These are phyloP conservation scores for Cyprinodon variegatus DNA, from an alignment of 2,113 vertebrate species.

Conservation along the genomic window DNA sequence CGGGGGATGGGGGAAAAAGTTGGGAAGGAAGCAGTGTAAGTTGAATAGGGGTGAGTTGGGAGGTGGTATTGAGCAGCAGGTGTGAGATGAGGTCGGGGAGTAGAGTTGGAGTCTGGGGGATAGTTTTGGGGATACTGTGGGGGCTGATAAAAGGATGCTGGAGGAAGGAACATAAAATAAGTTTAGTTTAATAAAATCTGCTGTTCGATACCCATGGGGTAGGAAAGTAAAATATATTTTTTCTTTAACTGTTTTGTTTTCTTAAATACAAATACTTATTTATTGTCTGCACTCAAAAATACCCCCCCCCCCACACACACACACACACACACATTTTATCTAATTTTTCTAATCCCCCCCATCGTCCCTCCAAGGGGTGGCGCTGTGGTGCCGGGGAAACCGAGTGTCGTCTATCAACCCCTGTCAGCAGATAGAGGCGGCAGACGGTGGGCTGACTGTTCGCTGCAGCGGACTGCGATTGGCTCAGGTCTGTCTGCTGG, in stretches of 20 bases:
- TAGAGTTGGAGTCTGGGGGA: neutral
- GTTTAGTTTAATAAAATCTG: neutral
- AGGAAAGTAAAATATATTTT: no score
- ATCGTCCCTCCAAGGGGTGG: neutral
- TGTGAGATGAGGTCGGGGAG: neutral
- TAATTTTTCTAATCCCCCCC: neutral
- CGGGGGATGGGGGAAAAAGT: neutral
- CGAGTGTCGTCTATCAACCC: neutral
- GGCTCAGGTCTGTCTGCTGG: conserved; percentile 21
- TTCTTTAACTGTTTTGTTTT: no score
- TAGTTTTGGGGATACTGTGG: neutral
- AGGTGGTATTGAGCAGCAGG: conserved; percentile 17
- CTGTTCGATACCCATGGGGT: no score
- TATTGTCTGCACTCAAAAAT: no score
- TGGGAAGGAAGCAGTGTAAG: conserved; percentile 11
- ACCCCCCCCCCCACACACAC: no score
- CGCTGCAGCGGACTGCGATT: conserved; percentile 27
- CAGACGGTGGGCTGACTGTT: neutral
- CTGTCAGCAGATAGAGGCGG: neutral
- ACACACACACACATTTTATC: no score
- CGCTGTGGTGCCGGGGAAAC: conserved; percentile 2
- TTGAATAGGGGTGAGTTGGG: conserved; percentile 7
- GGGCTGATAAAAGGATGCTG: conserved; percentile 45
- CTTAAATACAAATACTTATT: no score
- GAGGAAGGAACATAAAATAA: neutral